Evolutionary conservation across 2,113 vertebrate genomes (phyloP).

Genomic region (Sinocyclocheilus maitianheensis): DNA sequence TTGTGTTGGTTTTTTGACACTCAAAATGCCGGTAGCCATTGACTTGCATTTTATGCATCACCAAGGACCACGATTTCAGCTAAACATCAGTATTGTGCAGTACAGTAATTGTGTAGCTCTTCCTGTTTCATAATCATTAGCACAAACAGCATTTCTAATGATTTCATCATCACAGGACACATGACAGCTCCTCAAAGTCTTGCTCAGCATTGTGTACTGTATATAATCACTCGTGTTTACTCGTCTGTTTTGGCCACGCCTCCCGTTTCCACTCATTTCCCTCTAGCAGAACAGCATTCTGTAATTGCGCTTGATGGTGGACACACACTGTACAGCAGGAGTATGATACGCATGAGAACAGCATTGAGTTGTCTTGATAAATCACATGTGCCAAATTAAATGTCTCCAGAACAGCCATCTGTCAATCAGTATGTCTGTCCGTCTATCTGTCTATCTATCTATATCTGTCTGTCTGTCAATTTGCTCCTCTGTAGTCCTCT

Average conservation of each 20-base stretch:
- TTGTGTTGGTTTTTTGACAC: too few species aligned
- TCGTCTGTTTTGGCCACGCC: not conserved
- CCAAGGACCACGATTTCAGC: too few species aligned
- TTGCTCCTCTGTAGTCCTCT: conserved; percentile 1
- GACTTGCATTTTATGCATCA: too few species aligned
- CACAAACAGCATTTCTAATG: not conserved
- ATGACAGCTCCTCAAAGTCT: not conserved
- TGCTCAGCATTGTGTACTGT: not conserved
- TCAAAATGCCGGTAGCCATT: too few species aligned
- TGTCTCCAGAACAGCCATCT: too few species aligned
- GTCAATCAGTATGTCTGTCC: too few species aligned
- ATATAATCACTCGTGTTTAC: not conserved
- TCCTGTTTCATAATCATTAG: not conserved
- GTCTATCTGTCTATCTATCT: not conserved
- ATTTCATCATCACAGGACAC: not conserved
- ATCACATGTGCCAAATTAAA: too few species aligned
- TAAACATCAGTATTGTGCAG: too few species aligned
- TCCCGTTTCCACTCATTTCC: not conserved
- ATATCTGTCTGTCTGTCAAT: not conserved
- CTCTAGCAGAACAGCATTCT: not conserved
- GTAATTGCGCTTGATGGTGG: not conserved
- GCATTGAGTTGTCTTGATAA: too few species aligned
- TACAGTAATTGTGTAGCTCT: not conserved
- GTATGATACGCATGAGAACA: not conserved
- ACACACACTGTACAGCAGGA: not conserved